Conservation (phyloP, 2,888 invertebrate genomes). For the Pecten maximus region DNA sequence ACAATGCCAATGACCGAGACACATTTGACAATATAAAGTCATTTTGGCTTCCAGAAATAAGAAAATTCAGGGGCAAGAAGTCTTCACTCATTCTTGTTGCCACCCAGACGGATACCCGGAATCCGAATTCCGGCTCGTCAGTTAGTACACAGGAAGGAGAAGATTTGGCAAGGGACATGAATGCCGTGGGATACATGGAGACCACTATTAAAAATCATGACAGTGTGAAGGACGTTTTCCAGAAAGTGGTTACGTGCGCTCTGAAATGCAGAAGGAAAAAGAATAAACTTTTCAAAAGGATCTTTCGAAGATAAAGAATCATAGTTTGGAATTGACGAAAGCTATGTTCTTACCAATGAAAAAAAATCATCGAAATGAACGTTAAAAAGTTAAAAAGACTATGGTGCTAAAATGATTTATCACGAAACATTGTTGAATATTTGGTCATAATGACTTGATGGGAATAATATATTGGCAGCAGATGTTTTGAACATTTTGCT, state of each 20-base stretch:
- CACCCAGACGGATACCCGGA: constrained; percentile 71
- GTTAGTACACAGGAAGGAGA: constrained; percentile 68
- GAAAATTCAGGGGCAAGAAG: constrained; percentile 66
- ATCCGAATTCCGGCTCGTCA: constrained; percentile 63
- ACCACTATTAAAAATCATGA: constrained; percentile 64
- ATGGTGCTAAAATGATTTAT: no score
- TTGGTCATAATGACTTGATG: no score
- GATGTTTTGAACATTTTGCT: no score
- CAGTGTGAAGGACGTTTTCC: constrained; percentile 68
- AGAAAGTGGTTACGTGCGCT: constrained; percentile 68
- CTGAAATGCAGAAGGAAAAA: constrained; percentile 69
- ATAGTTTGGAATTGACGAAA: no score
- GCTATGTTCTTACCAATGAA: no score
- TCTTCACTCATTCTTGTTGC: constrained; percentile 71
- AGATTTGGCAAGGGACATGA: constrained; percentile 67
- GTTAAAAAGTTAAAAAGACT: no score
- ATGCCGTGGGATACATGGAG: constrained; percentile 69
- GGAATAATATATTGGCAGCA: no score
- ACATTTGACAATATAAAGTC: constrained; percentile 69
- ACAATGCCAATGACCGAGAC: constrained; percentile 70
- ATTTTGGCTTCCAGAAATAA: constrained; percentile 74
- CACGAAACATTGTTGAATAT: no score
- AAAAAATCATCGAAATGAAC: no score
- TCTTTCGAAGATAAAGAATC: constrained; percentile 43
- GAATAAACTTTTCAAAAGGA: constrained; percentile 61